phyloP scores from a whole-genome alignment of 2,888 invertebrate genomes.

The Bugulina stolonifera region DNA sequence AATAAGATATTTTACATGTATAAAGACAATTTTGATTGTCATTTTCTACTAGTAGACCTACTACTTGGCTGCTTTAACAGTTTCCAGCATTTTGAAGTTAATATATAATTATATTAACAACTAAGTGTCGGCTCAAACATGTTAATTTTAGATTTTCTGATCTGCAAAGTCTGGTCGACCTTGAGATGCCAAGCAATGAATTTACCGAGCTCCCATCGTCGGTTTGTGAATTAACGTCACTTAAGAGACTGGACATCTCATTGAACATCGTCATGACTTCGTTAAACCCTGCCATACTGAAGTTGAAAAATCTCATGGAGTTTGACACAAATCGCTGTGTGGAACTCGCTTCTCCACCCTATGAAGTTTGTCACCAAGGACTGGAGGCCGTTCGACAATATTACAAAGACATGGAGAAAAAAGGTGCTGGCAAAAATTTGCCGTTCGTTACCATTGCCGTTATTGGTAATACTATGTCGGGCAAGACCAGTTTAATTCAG shows the following conservation, averaged over 20 bases:
- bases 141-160: background rate
- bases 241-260: background rate
- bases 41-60: too few species aligned
- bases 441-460: background rate
- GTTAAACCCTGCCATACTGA: background rate
- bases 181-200: background rate
- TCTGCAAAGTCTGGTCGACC: background rate
- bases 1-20: too few species aligned
- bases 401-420: background rate
- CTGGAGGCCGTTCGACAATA: background rate
- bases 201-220: background rate
- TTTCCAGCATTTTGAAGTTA: too few species aligned
- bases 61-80: too few species aligned
- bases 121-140: too few species aligned
- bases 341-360: background rate
- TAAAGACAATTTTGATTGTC: too few species aligned
- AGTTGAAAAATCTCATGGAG: background rate
- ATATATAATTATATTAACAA: too few species aligned
- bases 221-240: background rate
- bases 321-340: background rate
- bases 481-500: background rate
- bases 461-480: background rate
- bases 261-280: background rate
- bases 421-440: background rate
- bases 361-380: background rate